Conservation (phyloP, 2,888 invertebrate species). For the Drosophila atroscutellata region DNA sequence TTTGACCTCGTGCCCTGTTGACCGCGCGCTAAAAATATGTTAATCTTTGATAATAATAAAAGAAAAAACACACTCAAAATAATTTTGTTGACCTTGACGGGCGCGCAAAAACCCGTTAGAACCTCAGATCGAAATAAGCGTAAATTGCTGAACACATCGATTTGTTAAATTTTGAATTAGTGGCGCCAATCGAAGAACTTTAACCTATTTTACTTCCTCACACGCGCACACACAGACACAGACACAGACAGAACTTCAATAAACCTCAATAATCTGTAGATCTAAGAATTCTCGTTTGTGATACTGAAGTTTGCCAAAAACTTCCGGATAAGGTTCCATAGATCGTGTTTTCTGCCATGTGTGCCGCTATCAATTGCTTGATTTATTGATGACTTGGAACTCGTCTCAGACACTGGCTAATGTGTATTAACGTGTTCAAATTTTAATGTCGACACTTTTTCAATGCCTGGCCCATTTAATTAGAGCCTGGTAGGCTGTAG, state of each 20-base stretch:
- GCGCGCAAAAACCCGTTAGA: constrained; percentile 65
- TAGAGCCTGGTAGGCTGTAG: constrained; percentile 39
- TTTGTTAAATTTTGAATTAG: constrained; percentile 46
- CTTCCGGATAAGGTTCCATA: constrained; percentile 60
- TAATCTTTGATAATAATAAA: constrained; percentile 46
- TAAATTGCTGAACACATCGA: constrained; percentile 47
- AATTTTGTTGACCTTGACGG: constrained; percentile 50
- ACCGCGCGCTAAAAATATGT: constrained; percentile 65
- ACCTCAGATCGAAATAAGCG: constrained; percentile 50
- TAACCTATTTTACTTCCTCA: constrained; percentile 80
- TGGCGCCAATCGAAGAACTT: constrained; percentile 73
- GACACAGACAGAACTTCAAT: too few species aligned
- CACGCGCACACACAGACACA: constrained; percentile 31
- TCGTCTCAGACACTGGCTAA: constrained; percentile 3
- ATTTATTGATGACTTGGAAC: constrained; percentile 40
- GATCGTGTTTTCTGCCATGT: constrained; percentile 75
- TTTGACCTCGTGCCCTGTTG: constrained; percentile 80
- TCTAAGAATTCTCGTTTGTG: constrained; percentile 62
- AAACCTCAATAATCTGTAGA: constrained; percentile 14
- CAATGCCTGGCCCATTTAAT: constrained; percentile 51
- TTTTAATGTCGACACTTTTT: constrained; percentile 16
- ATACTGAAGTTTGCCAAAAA: constrained; percentile 37
- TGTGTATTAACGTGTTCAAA: constrained; percentile 18
- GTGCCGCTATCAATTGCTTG: constrained; percentile 29
- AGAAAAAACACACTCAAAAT: neutral